Evolutionary conservation across 2,113 vertebrate genomes (phyloP), one percentile per base, ranked within the genome.

Genomic region (Mustela nigripes): DNA sequence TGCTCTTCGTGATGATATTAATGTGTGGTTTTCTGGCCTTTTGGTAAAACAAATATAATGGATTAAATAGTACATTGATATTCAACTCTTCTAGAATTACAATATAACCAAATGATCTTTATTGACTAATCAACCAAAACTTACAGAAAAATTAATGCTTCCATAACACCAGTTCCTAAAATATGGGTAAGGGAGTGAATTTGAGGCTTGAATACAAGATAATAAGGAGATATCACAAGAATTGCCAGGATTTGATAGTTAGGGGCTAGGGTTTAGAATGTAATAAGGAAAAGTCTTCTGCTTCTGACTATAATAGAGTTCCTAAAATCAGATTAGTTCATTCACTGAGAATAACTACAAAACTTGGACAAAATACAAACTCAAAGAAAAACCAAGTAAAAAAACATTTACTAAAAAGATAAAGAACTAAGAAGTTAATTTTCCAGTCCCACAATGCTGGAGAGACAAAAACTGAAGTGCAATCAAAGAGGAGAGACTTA

Each of bases 131-230:
- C 42, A 94, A 56, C 58, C 42, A 79, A 86, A 97, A 71, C 91
- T 85, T 86, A 94, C 42, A 84, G 73, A 83, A 98, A 96, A 97
- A 96, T 80, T 67, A 95, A 86, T 92, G 21, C 73, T 82, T 78
- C 2, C 7, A 28, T 56, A 88, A 90, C 45, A 1, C 31, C 53
- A 89, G 45, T 12, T 33, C 48, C 94, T 83, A 90, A 95, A 94
- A 84, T 91, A 89, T 10, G 16, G 4, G 15, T 76, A 48, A 96
- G 31, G 92, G 81, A 84, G 11, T 88, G 22, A 73, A 71, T 85
- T 24, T 93, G 53, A 90, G 21, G 36, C 10, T 93, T 93, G 12
- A 91, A 60, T 48, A 26, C 15, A 89, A 63, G 26, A 7, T 69
- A 58, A 79, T 86, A 73, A 95, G 22, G 74, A 28, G 10, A 45